phyloP scores from a whole-genome alignment of 2,888 invertebrate species.

The Colostygia pectinataria region DNA sequence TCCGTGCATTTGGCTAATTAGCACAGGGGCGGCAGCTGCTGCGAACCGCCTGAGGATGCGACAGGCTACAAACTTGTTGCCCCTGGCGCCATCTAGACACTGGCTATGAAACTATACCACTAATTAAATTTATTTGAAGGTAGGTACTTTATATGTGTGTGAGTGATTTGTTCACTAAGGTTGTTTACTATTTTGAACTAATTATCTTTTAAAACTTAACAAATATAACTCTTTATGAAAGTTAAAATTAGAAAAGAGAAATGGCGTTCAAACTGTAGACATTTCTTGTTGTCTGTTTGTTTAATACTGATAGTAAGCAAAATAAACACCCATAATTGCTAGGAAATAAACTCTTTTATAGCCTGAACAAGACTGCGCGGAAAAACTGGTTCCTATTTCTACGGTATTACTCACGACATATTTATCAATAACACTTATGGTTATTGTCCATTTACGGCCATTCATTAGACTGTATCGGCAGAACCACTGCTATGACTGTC shows the following conservation, averaged over 20 bases:
- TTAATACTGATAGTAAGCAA: slow-evolving; percentile 25
- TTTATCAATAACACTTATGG: slow-evolving; percentile 46
- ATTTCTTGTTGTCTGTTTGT: no score
- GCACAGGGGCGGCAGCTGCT: slow-evolving; percentile 64
- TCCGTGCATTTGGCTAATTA: slow-evolving; percentile 73
- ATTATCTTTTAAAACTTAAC: no score
- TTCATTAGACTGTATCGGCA: slow-evolving; percentile 52
- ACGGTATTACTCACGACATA: slow-evolving; percentile 34
- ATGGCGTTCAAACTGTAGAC: no score
- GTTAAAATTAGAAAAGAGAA: no score
- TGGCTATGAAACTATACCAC: not conserved
- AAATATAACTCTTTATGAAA: no score
- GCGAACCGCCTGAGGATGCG: slow-evolving; percentile 61
- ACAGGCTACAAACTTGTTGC: slow-evolving; percentile 19
- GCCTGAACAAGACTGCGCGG: slow-evolving; percentile 25
- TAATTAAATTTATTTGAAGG: no score
- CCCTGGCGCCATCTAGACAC: slow-evolving; percentile 11
- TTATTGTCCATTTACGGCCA: slow-evolving; percentile 43
- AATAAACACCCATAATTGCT: slow-evolving; percentile 34
- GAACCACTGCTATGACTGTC: slow-evolving; percentile 52
- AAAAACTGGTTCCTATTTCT: slow-evolving; percentile 24
- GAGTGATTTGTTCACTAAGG: no score
- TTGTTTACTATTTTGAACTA: no score
- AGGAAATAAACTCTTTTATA: slow-evolving; percentile 20
- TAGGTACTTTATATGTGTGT: no score